These are phyloP conservation scores for Macroteleia sp. DNA, from an alignment of 2,888 invertebrate species.

Conservation along the genomic window DNA sequence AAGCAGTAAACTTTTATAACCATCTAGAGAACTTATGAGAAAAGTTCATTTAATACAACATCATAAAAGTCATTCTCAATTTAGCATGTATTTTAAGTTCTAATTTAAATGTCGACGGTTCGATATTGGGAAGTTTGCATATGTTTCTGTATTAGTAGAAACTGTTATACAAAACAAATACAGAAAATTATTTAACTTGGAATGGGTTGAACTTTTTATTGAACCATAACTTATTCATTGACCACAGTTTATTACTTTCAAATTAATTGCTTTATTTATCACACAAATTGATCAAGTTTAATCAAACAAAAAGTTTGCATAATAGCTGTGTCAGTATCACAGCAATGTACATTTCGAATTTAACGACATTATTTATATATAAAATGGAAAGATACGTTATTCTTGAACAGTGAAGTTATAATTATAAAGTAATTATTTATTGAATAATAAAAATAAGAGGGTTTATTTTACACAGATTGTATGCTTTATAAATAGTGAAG, in stretches of 20 bases:
- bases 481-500: too few relatives aligned
- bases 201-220: conserved; percentile 25
- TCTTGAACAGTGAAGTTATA: too few relatives aligned
- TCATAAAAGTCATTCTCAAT: conserved; percentile 47
- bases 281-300: conserved; percentile 1
- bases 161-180: conserved; percentile 40
- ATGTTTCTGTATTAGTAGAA: conserved; percentile 38
- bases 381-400: too few relatives aligned
- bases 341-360: too few relatives aligned
- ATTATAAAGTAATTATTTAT: too few relatives aligned
- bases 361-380: too few relatives aligned
- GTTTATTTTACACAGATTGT: too few relatives aligned
- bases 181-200: conserved; percentile 24
- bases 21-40: conserved; percentile 26
- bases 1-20: conserved; percentile 25
- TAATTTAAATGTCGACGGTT: conserved; percentile 23
- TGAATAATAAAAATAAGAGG: too few relatives aligned
- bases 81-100: conserved; percentile 42
- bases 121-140: conserved; percentile 21
- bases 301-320: conserved; percentile 4
- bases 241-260: conserved; percentile 15
- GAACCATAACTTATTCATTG: conserved; percentile 12
- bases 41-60: conserved; percentile 36
- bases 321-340: background rate
- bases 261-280: conserved; percentile 25